These are phyloP conservation scores for Chiropotes sagulatus DNA, from an alignment of 2,797 vertebrate species.

Conservation along the genomic window DNA sequence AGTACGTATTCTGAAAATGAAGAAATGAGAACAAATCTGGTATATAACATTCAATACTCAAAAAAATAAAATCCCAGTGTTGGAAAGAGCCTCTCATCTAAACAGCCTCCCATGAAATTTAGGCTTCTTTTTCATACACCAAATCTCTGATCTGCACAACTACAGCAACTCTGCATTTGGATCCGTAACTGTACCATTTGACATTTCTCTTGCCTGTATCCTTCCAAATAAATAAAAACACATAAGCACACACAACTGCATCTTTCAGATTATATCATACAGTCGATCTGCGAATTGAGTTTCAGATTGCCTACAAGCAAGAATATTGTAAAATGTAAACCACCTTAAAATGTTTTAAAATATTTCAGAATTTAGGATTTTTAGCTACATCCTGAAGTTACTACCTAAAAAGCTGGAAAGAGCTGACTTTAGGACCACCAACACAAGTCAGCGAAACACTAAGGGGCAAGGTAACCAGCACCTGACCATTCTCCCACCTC, in stretches of 20 bases:
- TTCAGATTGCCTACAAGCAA: not conserved
- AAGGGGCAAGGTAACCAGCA: not conserved
- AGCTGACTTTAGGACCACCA: not conserved
- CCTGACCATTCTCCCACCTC: too few species aligned
- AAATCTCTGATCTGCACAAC: constrained; percentile 26
- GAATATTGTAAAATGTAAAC: constrained; percentile 5
- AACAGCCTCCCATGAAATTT: not conserved
- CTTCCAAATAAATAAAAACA: not conserved
- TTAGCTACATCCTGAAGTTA: not conserved
- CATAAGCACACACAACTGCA: not conserved
- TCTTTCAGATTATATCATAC: not conserved
- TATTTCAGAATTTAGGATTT: not conserved
- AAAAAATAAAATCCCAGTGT: not conserved
- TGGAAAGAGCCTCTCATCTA: not conserved
- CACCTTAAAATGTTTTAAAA: not conserved
- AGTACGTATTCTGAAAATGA: not conserved
- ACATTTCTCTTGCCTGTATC: not conserved
- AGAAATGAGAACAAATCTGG: constrained; percentile 50
- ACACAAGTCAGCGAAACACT: not conserved
- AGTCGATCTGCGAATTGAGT: not conserved
- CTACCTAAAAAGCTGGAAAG: not conserved
- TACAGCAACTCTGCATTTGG: constrained; percentile 46
- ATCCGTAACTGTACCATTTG: constrained; percentile 31
- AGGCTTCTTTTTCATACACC: constrained; percentile 61
- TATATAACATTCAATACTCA: constrained; percentile 32